A percentile compares a stretch with the other conserved stretches of the same genome.
These are phyloP conservation scores for Argyrosomus japonicus DNA, from an alignment of 2,113 vertebrate species.

Conservation along the genomic window DNA sequence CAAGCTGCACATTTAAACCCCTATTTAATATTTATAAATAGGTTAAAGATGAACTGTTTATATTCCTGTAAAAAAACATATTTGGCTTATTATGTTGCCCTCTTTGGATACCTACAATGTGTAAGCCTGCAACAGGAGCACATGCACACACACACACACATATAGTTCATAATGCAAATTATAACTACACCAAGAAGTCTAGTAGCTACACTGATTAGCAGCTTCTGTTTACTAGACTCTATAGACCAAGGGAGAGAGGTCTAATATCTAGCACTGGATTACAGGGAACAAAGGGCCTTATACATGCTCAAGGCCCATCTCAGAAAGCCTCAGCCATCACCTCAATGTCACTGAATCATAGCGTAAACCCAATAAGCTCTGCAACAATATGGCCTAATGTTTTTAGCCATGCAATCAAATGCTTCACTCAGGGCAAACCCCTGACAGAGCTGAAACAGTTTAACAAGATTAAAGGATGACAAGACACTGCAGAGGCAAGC, in stretches of 20 bases:
- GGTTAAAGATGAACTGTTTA: neutral
- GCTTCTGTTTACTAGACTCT: neutral
- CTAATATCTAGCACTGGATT: conserved; percentile 30
- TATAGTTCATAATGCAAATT: neutral
- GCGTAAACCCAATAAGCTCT: conserved; percentile 43
- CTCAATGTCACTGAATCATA: conserved; percentile 62
- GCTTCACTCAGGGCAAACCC: conserved; percentile 58
- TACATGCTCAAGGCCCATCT: neutral
- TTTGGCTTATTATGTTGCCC: too few relatives aligned
- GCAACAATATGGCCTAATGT: conserved; percentile 64
- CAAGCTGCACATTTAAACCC: neutral
- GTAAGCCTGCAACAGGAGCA: neutral
- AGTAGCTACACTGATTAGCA: neutral
- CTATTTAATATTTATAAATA: neutral
- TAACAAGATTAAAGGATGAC: conserved; percentile 83
- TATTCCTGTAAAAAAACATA: neutral
- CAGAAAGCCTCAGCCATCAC: conserved; percentile 38
- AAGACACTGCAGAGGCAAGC: conserved; percentile 55
- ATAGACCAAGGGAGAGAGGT: neutral
- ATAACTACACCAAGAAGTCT: neutral
- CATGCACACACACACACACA: neutral
- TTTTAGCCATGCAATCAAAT: conserved; percentile 71
- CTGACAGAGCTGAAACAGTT: conserved; percentile 78
- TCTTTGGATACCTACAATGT: too few relatives aligned
- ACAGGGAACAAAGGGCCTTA: conserved; percentile 25